Conservation (phyloP, 1,140 invertebrate species). For the Zaprionus ornatus region DNA sequence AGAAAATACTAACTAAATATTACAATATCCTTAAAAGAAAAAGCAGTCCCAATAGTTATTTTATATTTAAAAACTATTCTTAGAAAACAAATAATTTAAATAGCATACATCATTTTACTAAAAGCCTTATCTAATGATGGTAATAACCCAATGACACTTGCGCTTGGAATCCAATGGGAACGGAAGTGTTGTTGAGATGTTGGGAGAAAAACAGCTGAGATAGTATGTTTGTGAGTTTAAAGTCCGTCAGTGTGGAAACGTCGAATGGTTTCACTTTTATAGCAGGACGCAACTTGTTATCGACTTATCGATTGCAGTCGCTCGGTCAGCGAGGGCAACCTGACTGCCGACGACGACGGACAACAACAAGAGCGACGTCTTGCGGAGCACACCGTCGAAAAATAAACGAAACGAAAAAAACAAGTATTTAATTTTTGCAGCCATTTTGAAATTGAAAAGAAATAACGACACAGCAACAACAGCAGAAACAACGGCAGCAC, state of each 20-base stretch:
- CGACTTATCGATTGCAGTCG: conserved; percentile 32
- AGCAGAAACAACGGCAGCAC: conserved; percentile 8
- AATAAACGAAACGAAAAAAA: conserved; percentile 45
- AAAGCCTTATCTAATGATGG: neutral
- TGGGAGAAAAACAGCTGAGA: neutral
- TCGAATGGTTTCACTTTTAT: conserved; percentile 25
- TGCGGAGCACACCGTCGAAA: conserved; percentile 10
- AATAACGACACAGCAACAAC: conserved; percentile 41
- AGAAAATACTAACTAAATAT: no score
- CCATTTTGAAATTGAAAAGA: conserved; percentile 55
- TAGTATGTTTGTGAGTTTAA: neutral
- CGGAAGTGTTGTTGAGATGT: conserved; percentile 1
- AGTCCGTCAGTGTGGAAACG: neutral
- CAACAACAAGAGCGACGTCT: conserved; percentile 5
- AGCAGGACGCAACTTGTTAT: conserved; percentile 24
- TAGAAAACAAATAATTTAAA: neutral
- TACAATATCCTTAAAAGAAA: no score
- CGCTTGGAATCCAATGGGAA: conserved; percentile 1
- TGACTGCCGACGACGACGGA: conserved; percentile 1
- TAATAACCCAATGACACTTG: neutral
- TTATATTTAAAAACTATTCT: no score
- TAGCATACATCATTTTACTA: neutral
- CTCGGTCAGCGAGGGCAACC: conserved; percentile 18
- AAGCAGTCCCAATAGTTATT: no score
- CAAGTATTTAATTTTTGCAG: conserved; percentile 55